Evolutionary conservation across 2,797 vertebrate species (phyloP).

Genomic region (Huso huso): DNA sequence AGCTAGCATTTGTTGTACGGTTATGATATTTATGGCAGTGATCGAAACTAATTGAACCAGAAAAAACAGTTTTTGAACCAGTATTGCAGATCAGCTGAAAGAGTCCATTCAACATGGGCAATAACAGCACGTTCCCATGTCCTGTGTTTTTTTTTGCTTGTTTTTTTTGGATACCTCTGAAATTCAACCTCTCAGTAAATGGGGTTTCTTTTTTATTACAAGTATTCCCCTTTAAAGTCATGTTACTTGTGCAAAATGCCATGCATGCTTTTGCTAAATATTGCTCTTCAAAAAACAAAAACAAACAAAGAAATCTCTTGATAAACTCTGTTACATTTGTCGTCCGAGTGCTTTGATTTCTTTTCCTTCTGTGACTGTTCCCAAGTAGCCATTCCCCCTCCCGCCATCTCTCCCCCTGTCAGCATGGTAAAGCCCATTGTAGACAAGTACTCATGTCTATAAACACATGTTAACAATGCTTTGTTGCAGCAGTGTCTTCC

Average conservation of each 20-base stretch:
- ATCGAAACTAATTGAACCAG: no score
- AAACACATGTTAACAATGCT: slow-evolving; percentile 61
- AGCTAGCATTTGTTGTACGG: no score
- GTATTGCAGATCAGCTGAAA: no score
- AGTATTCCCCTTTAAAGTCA: slow-evolving; percentile 88
- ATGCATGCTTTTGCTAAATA: slow-evolving; percentile 84
- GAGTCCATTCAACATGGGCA: no score
- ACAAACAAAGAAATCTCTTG: slow-evolving; percentile 59
- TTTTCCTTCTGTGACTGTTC: slow-evolving; percentile 72
- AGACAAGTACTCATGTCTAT: slow-evolving; percentile 74
- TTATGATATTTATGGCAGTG: no score
- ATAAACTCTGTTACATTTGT: slow-evolving; percentile 77
- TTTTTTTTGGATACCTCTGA: no score
- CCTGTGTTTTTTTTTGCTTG: no score
- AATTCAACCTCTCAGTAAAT: no score
- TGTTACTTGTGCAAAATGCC: slow-evolving; percentile 81
- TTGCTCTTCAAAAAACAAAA: slow-evolving; percentile 65
- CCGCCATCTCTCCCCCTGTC: slow-evolving; percentile 71
- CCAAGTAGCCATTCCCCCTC: slow-evolving; percentile 66
- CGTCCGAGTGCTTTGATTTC: slow-evolving; percentile 75
- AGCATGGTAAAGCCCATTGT: slow-evolving; percentile 76
- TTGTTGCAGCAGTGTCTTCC: slow-evolving; percentile 65
- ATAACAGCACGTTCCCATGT: no score
- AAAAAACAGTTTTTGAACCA: no score
- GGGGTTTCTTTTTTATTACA: slow-evolving; percentile 14